A percentile compares a stretch with the other conserved stretches of the same genome.
These are phyloP conservation scores for Sussaba pulchella DNA, from an alignment of 2,888 invertebrate genomes.

Conservation along the genomic window DNA sequence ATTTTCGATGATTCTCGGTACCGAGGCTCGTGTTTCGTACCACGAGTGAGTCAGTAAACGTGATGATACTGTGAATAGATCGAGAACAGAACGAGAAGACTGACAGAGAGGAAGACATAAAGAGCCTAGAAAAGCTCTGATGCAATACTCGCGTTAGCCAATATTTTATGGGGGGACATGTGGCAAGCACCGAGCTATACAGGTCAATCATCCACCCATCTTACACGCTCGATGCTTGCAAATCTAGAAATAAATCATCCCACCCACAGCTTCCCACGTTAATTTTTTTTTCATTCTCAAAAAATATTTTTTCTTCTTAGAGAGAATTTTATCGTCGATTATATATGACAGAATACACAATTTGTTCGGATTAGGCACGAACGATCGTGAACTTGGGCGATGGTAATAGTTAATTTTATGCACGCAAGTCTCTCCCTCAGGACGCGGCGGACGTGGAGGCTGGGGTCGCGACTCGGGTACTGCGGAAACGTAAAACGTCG, in stretches of 20 bases:
- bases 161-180: slow-evolving; percentile 67
- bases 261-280: slow-evolving; percentile 52
- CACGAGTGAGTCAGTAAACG: slow-evolving; percentile 58
- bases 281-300: background rate
- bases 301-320: no score
- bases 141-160: slow-evolving; percentile 71
- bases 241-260: slow-evolving; percentile 62
- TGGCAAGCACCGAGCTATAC: slow-evolving; percentile 51
- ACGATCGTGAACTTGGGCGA: background rate
- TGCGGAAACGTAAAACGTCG: slow-evolving; percentile 93
- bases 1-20: slow-evolving; percentile 61
- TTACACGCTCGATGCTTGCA: background rate
- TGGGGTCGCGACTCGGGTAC: slow-evolving; percentile 87
- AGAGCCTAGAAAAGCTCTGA: slow-evolving; percentile 60
- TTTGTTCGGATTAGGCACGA: background rate
- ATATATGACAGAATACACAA: background rate
- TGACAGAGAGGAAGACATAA: no score
- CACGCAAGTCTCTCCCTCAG: slow-evolving; percentile 80
- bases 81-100: slow-evolving; percentile 39
- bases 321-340: no score
- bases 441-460: slow-evolving; percentile 90
- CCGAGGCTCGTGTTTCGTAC: slow-evolving; percentile 19
- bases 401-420: slow-evolving; percentile 29
- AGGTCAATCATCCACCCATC: slow-evolving; percentile 22
- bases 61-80: slow-evolving; percentile 54